These are phyloP conservation scores for Andrena praecox DNA, from an alignment of 2,888 invertebrate genomes.

Conservation along the genomic window DNA sequence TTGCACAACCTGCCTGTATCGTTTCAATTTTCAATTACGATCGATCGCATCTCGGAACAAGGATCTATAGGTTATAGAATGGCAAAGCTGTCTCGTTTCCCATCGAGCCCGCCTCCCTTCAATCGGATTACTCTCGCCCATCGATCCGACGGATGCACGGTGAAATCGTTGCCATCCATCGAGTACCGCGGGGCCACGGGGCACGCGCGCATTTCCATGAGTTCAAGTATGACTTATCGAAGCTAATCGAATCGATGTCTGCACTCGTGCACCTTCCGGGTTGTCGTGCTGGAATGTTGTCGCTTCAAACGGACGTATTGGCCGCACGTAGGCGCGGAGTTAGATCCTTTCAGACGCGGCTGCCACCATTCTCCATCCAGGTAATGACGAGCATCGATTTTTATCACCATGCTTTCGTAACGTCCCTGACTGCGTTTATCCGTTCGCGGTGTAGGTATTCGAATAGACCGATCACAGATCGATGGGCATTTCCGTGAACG, in stretches of 20 bases:
- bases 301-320: constrained; percentile 59
- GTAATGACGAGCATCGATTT: constrained; percentile 24
- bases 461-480: constrained; percentile 23
- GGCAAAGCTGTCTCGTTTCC: not conserved
- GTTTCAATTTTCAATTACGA: too few relatives aligned
- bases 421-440: not conserved
- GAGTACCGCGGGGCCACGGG: constrained; percentile 22
- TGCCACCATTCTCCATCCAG: constrained; percentile 38
- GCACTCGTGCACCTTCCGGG: constrained; percentile 62
- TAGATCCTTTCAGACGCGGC: constrained; percentile 61
- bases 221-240: constrained; percentile 55
- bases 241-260: constrained; percentile 66
- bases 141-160: constrained; percentile 1
- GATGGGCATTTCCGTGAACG: constrained; percentile 47
- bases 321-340: constrained; percentile 54
- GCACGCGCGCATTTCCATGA: constrained; percentile 29
- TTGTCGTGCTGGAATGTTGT: constrained; percentile 67
- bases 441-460: constrained; percentile 1
- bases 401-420: constrained; percentile 14
- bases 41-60: not conserved
- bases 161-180: constrained; percentile 19
- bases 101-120: not conserved
- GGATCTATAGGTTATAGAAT: too few relatives aligned
- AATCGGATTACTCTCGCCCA: constrained; percentile 14
- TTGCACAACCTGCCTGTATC: too few relatives aligned